Conservation (phyloP, 2,113 vertebrate genomes). For the Lepisosteus oculatus region DNA sequence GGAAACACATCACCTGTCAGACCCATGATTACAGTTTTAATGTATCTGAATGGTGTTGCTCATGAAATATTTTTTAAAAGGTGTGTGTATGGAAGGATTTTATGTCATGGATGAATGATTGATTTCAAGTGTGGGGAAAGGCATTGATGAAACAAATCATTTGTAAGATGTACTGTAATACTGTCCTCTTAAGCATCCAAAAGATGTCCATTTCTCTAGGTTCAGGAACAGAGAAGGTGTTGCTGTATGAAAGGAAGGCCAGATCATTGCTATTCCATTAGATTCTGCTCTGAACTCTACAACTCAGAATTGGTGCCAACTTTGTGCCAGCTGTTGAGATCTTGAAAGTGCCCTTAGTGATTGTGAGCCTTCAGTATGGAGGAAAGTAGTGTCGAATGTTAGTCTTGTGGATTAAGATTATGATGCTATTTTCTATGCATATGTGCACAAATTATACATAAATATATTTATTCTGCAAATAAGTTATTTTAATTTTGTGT, state of each 20-base stretch:
- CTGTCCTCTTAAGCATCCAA: constrained; percentile 25
- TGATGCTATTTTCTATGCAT: constrained; percentile 74
- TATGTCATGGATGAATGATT: neutral
- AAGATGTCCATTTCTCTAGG: constrained; percentile 29
- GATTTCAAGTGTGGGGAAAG: neutral
- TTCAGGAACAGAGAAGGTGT: constrained; percentile 11
- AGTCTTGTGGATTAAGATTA: constrained; percentile 28
- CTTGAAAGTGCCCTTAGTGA: constrained; percentile 30
- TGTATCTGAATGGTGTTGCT: constrained; percentile 20
- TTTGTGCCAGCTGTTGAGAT: constrained; percentile 13
- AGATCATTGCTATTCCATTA: neutral
- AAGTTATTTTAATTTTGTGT: constrained; percentile 67
- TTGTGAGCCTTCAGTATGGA: constrained; percentile 68
- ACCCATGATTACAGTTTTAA: constrained; percentile 12
- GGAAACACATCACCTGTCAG: constrained; percentile 11
- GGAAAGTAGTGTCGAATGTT: constrained; percentile 42
- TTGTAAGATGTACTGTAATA: constrained; percentile 52
- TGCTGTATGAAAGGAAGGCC: constrained; percentile 3
- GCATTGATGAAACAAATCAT: constrained; percentile 27
- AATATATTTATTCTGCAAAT: constrained; percentile 79
- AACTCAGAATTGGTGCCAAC: constrained; percentile 21
- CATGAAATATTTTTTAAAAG: neutral
- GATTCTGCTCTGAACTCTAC: constrained; percentile 12
- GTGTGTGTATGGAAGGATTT: neutral
- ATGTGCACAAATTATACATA: constrained; percentile 70